Base-by-base conservation (phyloP, 2,113 vertebrate genomes). In the Clarias gariepinus region DNA sequence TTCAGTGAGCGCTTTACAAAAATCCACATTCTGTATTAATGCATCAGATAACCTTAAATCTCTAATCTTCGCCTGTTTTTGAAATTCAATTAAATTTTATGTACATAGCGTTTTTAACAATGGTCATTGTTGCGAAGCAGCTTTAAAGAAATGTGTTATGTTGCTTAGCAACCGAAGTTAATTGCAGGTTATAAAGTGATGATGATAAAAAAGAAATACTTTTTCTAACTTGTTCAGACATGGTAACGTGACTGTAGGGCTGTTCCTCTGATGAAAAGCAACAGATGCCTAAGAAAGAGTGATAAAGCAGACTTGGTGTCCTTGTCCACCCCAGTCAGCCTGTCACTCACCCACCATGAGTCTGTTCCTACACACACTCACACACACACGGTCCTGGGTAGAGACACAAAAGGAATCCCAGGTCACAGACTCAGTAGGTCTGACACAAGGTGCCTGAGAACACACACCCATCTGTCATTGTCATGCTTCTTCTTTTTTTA, bases 401-500 rank as follows among this genome's bases (percentile, higher is more conserved):
- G 90, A 82, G 86, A 85, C 89, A 87, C 90, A 93, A 91, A 92
- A 90, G 90, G 82, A 84, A 89, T 92, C 92, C 92, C 81, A 90
- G 93, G 92, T 94, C 92, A 91, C 87, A 81, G 53, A 89, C 77
- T 84, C 15, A 92, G 90, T 92, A 92, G 92, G 89, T 92, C 74
- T 77, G 77, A 88, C 85, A 84, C 81, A 23, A 60, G 64, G 47
- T 47, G 86, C 28, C 85, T 16, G 55, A 92, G 91, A 33, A 61
- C 90, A 90, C 91, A 92, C 87, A 89, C 47, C 47, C 91, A 93
- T 88, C 91, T 95, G 93, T 94, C 92, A 41, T 5, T 93, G 92
- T 92, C 64, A 28, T 19, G 33, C 28, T 63, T 36, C 68, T 47
- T 30, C 41, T 47, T 74, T 23, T 81, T 82, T 30, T 25, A 79